phyloP scores from a whole-genome alignment of 2,888 invertebrate species.

The Xylota sylvarum region DNA sequence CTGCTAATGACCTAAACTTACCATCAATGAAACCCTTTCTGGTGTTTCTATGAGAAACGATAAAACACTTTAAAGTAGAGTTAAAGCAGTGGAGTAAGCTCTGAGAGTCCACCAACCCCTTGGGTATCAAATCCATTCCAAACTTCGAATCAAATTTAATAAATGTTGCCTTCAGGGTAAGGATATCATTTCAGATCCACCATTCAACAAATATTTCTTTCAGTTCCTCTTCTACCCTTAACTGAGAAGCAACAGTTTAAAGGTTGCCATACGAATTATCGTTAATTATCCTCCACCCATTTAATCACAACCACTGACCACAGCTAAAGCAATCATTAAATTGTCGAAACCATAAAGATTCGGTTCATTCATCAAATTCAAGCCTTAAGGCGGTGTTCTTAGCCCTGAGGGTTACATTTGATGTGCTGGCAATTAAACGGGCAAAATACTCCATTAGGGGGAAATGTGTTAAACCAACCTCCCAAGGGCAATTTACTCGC shows the following conservation, averaged over 20 bases:
- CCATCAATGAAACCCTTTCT: no score
- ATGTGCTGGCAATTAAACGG: slow-evolving; percentile 15
- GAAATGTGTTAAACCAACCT: slow-evolving; percentile 12
- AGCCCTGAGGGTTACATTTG: slow-evolving; percentile 5
- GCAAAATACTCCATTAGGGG: background rate
- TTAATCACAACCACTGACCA: background rate
- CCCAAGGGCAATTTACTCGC: background rate
- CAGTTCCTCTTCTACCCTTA: no score
- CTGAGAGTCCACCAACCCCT: no score
- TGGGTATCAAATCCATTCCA: no score
- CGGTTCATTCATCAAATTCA: slow-evolving; percentile 20
- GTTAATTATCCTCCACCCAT: slow-evolving; percentile 2
- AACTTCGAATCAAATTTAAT: no score
- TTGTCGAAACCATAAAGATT: slow-evolving; percentile 33
- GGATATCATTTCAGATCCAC: no score
- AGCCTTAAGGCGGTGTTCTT: background rate
- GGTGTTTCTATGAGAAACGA: no score
- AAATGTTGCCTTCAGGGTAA: no score
- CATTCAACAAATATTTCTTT: no score
- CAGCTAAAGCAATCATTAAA: slow-evolving; percentile 16
- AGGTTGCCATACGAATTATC: background rate
- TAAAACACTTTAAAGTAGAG: no score
- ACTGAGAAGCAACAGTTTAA: background rate
- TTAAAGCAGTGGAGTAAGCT: no score
- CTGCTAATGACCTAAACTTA: no score